A percentile compares a stretch with the other conserved stretches of the same genome.
These are phyloP conservation scores for Axea sp. DNA, from an alignment of 2,888 invertebrate genomes.

Conservation along the genomic window DNA sequence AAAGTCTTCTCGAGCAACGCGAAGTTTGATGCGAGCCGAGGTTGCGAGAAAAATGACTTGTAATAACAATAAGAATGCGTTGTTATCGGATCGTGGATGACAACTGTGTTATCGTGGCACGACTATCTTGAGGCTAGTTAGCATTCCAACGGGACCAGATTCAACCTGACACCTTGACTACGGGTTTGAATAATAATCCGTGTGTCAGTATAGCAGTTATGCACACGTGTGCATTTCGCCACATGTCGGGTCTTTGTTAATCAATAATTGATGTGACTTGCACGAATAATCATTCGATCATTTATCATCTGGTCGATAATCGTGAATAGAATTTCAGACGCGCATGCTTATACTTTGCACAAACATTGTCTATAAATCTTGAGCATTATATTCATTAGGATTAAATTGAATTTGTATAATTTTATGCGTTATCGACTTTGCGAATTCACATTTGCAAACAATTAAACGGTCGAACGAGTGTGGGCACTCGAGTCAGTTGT, in stretches of 20 bases:
- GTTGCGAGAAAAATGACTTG: conserved; percentile 17
- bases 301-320: conserved; percentile 61
- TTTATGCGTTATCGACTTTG: conserved; percentile 19
- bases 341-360: conserved; percentile 16
- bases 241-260: conserved; percentile 60
- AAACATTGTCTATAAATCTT: conserved; percentile 58
- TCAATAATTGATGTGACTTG: conserved; percentile 64
- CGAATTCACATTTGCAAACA: conserved; percentile 46
- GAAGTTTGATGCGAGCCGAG: too few relatives aligned
- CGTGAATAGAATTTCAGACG: conserved; percentile 56
- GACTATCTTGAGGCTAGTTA: conserved; percentile 61
- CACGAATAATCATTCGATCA: conserved; percentile 57
- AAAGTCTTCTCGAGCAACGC: too few relatives aligned
- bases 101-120: conserved; percentile 59
- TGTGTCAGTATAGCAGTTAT: conserved; percentile 47
- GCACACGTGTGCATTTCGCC: conserved; percentile 61
- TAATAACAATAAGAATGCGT: conserved; percentile 45
- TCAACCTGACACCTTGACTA: conserved; percentile 63
- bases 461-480: conserved; percentile 36
- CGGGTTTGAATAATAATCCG: conserved; percentile 63
- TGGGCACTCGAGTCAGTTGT: conserved; percentile 28
- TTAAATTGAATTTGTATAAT: conserved; percentile 45
- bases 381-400: conserved; percentile 51
- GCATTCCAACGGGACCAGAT: conserved; percentile 61
- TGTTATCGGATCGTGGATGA: conserved; percentile 61